Percentiles rank a stretch among this genome's conserved stretches.
Conservation (phyloP, 2,113 vertebrate species). For the Sardina pilchardus region DNA sequence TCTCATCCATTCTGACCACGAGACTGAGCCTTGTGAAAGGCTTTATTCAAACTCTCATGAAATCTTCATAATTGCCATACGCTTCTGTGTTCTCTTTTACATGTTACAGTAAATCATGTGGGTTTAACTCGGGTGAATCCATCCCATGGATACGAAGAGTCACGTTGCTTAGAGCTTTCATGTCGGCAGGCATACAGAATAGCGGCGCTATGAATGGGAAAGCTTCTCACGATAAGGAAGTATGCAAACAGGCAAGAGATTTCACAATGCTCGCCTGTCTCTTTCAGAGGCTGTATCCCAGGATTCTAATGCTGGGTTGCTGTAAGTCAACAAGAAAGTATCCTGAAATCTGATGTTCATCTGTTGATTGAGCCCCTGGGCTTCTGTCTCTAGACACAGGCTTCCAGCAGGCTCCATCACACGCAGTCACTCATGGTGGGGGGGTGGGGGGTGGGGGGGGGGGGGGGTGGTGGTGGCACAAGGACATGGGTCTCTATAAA, state of each 20-base stretch:
- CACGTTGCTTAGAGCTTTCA: not conserved
- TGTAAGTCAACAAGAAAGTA: not conserved
- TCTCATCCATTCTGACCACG: not conserved
- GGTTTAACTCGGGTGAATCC: not conserved
- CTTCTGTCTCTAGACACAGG: not conserved
- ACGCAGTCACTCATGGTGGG: not conserved
- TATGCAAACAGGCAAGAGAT: not conserved
- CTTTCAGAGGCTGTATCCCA: not conserved
- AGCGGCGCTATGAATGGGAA: not conserved
- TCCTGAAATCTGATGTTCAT: slow-evolving; percentile 5
- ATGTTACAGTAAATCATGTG: not conserved
- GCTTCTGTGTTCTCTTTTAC: not conserved
- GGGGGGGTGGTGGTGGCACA: not conserved
- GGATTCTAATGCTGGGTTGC: not conserved
- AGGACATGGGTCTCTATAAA: not conserved
- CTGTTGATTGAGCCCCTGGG: not conserved
- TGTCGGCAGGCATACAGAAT: not conserved
- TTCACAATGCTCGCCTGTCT: not conserved
- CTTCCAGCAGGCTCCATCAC: not conserved
- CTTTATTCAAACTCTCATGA: not conserved
- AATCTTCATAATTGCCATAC: not conserved
- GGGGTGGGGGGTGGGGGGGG: not conserved
- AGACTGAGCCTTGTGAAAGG: not conserved
- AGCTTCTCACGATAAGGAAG: not conserved
- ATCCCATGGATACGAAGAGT: not conserved